Conservation (phyloP, 2,888 invertebrate species). For the Dromius quadrimaculatus region DNA sequence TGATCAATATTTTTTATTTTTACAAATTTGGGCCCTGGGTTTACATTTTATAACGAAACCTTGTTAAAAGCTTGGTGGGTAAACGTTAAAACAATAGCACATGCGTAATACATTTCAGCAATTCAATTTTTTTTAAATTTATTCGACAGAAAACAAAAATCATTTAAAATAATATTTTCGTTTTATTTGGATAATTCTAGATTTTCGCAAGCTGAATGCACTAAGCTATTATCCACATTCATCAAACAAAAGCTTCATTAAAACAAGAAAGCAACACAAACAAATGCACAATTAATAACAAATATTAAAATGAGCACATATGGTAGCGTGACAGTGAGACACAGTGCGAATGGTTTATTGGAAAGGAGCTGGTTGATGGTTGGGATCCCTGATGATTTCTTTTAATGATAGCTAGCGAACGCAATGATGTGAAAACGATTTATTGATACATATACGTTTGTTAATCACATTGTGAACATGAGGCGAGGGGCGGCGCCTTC, state of each 20-base stretch:
- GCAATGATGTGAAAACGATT: conserved; percentile 42
- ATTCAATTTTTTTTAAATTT: not conserved
- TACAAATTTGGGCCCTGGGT: conserved; percentile 2
- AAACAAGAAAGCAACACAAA: conserved; percentile 46
- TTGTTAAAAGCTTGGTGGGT: conserved; percentile 36
- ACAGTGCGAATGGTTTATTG: conserved; percentile 43
- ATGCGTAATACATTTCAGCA: conserved; percentile 26
- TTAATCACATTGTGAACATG: conserved; percentile 46
- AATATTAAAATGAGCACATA: conserved; percentile 46
- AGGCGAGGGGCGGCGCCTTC: conserved; percentile 38
- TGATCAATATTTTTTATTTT: not conserved
- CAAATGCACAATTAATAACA: conserved; percentile 34
- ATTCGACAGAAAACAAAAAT: not conserved
- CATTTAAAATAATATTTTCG: not conserved
- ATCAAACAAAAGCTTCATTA: conserved; percentile 42
- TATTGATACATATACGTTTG: conserved; percentile 48
- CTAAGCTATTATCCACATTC: conserved; percentile 23
- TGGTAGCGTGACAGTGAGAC: conserved; percentile 49
- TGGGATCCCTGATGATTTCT: conserved; percentile 20
- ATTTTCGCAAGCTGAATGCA: too few species aligned
- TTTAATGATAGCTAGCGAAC: conserved; percentile 36
- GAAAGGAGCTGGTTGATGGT: not conserved
- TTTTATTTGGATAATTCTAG: too few species aligned
- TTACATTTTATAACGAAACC: conserved; percentile 16
- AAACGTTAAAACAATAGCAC: conserved; percentile 26